Percentiles rank a stretch among this genome's conserved stretches.
These are phyloP conservation scores for Bubo bubo DNA, from an alignment of 2,113 vertebrate genomes.

Conservation along the genomic window DNA sequence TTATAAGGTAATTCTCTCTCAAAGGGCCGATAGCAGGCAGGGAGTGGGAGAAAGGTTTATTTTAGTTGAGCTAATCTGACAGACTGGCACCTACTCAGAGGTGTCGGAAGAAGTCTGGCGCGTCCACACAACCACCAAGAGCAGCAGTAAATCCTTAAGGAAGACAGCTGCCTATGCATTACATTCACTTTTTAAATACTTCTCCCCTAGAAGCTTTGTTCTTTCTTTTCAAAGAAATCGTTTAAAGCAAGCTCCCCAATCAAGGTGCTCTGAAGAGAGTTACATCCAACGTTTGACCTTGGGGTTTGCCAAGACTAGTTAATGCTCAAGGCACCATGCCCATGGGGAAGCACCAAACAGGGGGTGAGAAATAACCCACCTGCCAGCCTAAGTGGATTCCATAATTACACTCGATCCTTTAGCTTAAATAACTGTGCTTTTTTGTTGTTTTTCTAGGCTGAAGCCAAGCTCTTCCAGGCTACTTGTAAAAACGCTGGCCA, in stretches of 20 bases:
- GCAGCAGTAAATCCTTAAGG: conserved; percentile 6
- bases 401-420: neutral
- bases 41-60: conserved; percentile 51
- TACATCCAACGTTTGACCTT: neutral
- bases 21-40: conserved; percentile 19
- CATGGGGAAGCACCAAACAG: neutral
- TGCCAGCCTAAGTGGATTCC: neutral
- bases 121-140: conserved; percentile 28
- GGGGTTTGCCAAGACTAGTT: neutral
- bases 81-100: conserved; percentile 60
- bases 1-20: conserved; percentile 29
- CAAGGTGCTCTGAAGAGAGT: neutral
- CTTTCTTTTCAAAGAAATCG: neutral
- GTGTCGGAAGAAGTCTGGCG: conserved; percentile 43
- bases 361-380: neutral
- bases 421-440: neutral
- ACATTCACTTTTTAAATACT: neutral
- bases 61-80: conserved; percentile 54
- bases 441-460: neutral
- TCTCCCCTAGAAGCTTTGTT: neutral
- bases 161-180: neutral
- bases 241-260: neutral
- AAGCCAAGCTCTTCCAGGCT: neutral
- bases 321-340: neutral
- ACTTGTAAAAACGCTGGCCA: neutral